These are phyloP conservation scores for Sciaenops ocellatus DNA, from an alignment of 2,797 vertebrate species.

Conservation along the genomic window DNA sequence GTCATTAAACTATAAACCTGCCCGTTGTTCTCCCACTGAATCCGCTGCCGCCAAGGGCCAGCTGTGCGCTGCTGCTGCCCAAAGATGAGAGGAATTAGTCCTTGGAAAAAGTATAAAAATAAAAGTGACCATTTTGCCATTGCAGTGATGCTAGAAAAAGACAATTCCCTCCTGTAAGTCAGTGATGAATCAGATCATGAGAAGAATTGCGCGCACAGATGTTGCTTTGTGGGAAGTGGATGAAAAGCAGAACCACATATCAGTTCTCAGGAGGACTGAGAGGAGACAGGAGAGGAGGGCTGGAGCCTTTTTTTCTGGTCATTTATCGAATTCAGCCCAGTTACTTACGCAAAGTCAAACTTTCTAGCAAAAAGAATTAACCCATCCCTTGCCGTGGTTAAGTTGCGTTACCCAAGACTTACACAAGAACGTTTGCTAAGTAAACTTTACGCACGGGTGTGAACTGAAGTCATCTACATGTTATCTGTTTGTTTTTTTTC, in stretches of 20 bases:
- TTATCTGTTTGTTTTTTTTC: conserved; percentile 9
- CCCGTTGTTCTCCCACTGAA: conserved; percentile 88
- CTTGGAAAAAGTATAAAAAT: conserved; percentile 73
- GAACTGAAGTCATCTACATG: conserved; percentile 54
- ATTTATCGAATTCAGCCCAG: conserved; percentile 71
- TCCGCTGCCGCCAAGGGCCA: conserved; percentile 83
- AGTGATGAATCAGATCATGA: conserved; percentile 25
- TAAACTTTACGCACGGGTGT: conserved; percentile 81
- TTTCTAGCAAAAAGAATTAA: conserved; percentile 72
- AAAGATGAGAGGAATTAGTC: conserved; percentile 63
- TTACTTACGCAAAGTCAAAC: conserved; percentile 66
- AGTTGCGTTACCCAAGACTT: conserved; percentile 50
- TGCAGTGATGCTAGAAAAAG: conserved; percentile 39
- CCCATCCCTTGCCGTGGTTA: conserved; percentile 62
- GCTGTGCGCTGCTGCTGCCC: conserved; percentile 72
- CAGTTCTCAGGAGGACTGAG: conserved; percentile 56
- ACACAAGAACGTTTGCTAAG: conserved; percentile 64
- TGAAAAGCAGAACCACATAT: conserved; percentile 65
- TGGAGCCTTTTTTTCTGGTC: conserved; percentile 36
- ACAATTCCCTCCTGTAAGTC: background rate
- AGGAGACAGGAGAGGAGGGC: conserved; percentile 67
- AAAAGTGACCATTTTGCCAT: conserved; percentile 79
- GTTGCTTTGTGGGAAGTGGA: conserved; percentile 29
- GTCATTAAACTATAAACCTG: conserved; percentile 86
- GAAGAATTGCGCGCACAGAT: conserved; percentile 35